Base-by-base conservation (phyloP, 1,140 invertebrate genomes). In the Phortica variegata region DNA sequence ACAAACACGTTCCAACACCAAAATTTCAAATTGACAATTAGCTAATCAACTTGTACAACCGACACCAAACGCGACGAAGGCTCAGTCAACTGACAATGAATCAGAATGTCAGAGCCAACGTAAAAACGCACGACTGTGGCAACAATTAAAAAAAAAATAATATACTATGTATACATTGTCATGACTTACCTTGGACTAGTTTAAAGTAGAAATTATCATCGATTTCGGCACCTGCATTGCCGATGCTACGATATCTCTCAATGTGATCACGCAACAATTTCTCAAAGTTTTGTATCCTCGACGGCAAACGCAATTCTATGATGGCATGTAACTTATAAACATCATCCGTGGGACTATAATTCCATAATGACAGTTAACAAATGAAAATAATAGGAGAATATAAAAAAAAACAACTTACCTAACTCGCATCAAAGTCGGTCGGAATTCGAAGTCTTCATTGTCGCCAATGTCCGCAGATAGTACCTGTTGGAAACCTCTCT, bases 261-360 rank as follows among this genome's bases (percentile, higher is more conserved):
- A 74, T 29, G 7, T 74, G 61, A 0, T 47, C 4, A 2, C 47
- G 39, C 29, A 74, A 29, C 4, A 54, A 52, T 1, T 43, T n/a
- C 3, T 52, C 44, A n/a, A 71, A 74, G 20, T 58, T 52, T 2
- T 19, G 26, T 1, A 56, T 37, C 0, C 52, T 47, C 16, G 34
- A 43, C 6, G 63, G 72, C 8, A 75, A 48, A 23, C 61, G 58
- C 38, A 75, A 37, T 9, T 60, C 56, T 9, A 70, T 48, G 8
- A 56, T 42, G 9, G 56, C 62, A 23, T 57, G 46, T n/a, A 55
- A 42, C 34, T 61, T 56, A 34, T 47, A 75, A 4, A 7, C 10
- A 40, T 75, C 72, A 2, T 44, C 17, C 6, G 58, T 69, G 2
- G 15, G 59, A 3, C 71, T 74, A 16, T 2, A 19, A n/a, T 8